Evolutionary conservation across 2,888 invertebrate species (phyloP), one percentile per base, ranked within the genome.

Genomic region (Junonia oenone): DNA sequence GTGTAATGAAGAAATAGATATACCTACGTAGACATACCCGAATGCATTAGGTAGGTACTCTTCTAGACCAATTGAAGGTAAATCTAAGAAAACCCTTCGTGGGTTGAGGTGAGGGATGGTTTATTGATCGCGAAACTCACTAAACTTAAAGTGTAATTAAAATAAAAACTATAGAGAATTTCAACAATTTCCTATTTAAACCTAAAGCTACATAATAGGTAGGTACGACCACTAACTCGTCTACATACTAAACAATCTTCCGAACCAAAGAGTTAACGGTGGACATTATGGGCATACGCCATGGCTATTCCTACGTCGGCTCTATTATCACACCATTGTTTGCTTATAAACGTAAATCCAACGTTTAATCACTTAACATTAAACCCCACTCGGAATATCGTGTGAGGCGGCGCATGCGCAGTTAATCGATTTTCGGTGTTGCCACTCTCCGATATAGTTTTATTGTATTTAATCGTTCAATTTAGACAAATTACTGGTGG

Each of bases 391-490:
- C 64, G 59, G 57, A 61, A 66, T 61, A 63, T 59, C 65, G 43
- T 64, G 67, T 69, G 67, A 57, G 55, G 58, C 63, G 59, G 68
- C 68, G 68, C 71, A 64, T 58, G 68, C 68, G 71, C 71, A 65
- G 55, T 61, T 73, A 73, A 76, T 75, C 70, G 72, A 68, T 71
- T 73, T 71, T 73, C 69, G 72, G 68, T 73, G 74, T 72, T 70
- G 58, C 63, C 59, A 64, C 58, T 58, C 54, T 55, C 61, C 45
- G 19, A 11, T 40, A 58, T 51, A 60, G 46, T 52, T 61, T 50
- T 50, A 57, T 35, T 50, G 38, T 35, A 5, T 35, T 48, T 40
- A 46, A 51, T 38, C 45, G 45, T 49, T 48, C 27, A 56, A 50
- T 52, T 53, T 45, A 47, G 47, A 51, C 40, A 49, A 27, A 38